A percentile compares a stretch with the other conserved stretches of the same genome.
Conservation (phyloP, 2,797 vertebrate genomes). For the Lindbergichthys nudifrons region DNA sequence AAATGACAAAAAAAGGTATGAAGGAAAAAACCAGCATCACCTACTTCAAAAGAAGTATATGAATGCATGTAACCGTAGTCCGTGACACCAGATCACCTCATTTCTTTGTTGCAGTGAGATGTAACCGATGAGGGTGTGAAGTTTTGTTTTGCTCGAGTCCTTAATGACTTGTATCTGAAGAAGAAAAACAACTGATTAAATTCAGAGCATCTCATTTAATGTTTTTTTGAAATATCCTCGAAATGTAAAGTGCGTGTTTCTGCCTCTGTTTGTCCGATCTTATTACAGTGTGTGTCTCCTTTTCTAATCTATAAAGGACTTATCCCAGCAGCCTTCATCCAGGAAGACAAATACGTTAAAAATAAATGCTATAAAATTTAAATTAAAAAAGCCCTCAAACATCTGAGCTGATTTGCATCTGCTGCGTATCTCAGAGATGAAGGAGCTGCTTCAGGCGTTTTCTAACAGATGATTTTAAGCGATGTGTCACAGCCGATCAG, state of each 20-base stretch:
- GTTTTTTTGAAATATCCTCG: conserved; percentile 41
- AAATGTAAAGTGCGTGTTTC: conserved; percentile 62
- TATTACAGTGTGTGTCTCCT: conserved; percentile 37
- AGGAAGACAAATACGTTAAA: too few relatives aligned
- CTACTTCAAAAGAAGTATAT: too few relatives aligned
- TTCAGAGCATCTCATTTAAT: conserved; percentile 19
- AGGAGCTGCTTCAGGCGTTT: conserved; percentile 39
- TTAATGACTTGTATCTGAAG: too few relatives aligned
- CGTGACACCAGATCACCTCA: conserved; percentile 31
- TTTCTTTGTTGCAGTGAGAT: conserved; percentile 44
- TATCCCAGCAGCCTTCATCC: conserved; percentile 55
- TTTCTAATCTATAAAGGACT: conserved; percentile 35
- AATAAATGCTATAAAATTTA: conserved; percentile 20
- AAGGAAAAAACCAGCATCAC: too few relatives aligned
- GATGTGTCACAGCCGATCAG: conserved; percentile 60
- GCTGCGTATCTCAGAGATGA: conserved; percentile 8
- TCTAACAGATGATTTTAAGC: conserved; percentile 42
- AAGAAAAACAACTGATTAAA: conserved; percentile 2
- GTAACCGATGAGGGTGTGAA: neutral
- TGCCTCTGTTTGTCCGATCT: conserved; percentile 47
- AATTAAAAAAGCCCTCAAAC: conserved; percentile 22
- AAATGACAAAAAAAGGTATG: too few relatives aligned
- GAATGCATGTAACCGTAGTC: too few relatives aligned
- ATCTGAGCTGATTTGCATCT: conserved; percentile 23
- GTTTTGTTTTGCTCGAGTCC: too few relatives aligned